These are phyloP conservation scores for Macrophya alboannulata DNA, from an alignment of 2,888 invertebrate species.

Conservation along the genomic window DNA sequence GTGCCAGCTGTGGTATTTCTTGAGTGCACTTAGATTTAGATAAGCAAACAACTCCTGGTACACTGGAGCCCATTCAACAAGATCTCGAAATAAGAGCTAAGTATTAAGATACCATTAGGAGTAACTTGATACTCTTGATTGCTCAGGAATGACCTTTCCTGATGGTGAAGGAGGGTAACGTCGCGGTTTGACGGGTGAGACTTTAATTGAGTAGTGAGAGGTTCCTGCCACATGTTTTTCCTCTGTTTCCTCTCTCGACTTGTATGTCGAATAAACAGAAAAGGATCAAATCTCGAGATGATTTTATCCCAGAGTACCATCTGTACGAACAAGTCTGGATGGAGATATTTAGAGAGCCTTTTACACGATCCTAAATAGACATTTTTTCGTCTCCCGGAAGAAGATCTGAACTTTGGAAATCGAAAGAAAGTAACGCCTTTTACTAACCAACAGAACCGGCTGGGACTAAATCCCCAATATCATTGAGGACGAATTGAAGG, in stretches of 20 bases:
- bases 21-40: slow-evolving; percentile 50
- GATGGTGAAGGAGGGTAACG: not conserved
- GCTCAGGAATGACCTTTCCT: slow-evolving; percentile 27
- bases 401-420: not conserved
- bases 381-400: not conserved
- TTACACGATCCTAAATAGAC: not conserved
- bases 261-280: not conserved
- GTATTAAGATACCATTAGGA: slow-evolving; percentile 59
- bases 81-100: slow-evolving; percentile 24
- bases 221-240: not conserved
- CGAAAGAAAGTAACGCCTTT: not conserved
- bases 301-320: not conserved
- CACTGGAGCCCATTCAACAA: slow-evolving; percentile 27
- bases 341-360: not conserved
- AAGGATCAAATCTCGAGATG: not conserved
- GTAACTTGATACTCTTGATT: slow-evolving; percentile 61
- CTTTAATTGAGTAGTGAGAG: slow-evolving; percentile 31
- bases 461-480: slow-evolving; percentile 29
- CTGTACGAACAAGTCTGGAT: not conserved
- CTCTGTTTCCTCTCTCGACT: not conserved
- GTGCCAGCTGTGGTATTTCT: slow-evolving; percentile 48
- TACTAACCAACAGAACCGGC: not conserved
- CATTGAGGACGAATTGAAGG: slow-evolving; percentile 37
- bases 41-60: slow-evolving; percentile 42
- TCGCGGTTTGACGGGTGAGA: not conserved